These are phyloP conservation scores for Spodoptera frugiperda DNA, from an alignment of 1,140 invertebrate genomes.

Conservation along the genomic window DNA sequence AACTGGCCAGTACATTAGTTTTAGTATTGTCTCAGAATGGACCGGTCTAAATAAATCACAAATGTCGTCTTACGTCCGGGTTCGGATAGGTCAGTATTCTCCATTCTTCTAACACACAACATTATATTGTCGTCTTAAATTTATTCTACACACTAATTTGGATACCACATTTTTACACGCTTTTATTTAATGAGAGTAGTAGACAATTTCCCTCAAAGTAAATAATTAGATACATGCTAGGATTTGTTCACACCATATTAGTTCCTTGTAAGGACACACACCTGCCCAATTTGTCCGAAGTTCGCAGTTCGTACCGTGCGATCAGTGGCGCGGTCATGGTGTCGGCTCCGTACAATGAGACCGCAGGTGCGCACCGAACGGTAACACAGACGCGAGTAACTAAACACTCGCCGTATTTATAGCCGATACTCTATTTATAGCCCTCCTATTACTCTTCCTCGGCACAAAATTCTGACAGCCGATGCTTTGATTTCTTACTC, in stretches of 20 bases:
- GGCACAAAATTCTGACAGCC: not conserved
- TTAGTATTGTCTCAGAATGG: conserved; percentile 9
- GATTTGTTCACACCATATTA: not conserved
- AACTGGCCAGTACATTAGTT: too few species aligned
- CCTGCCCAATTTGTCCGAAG: conserved; percentile 73
- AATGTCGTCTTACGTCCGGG: not conserved
- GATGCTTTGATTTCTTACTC: conserved; percentile 23
- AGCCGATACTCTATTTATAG: conserved; percentile 27
- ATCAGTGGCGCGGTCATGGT: conserved; percentile 50
- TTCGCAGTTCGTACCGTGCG: conserved; percentile 68
- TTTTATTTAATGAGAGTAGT: too few species aligned
- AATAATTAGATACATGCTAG: not conserved
- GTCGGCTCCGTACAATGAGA: not conserved
- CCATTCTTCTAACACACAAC: too few species aligned
- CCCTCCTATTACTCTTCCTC: not conserved
- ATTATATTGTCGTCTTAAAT: too few species aligned
- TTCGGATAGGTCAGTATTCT: not conserved
- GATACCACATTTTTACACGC: too few species aligned
- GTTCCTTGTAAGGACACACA: conserved; percentile 53
- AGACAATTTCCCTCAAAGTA: too few species aligned
- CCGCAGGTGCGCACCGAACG: conserved; percentile 15
- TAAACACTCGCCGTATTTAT: conserved; percentile 50
- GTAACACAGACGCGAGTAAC: conserved; percentile 43
- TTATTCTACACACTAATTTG: too few species aligned
- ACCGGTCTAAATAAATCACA: conserved; percentile 18